Evolutionary conservation across 2,888 invertebrate genomes (phyloP).

Genomic region (Zeuzera pyrina): DNA sequence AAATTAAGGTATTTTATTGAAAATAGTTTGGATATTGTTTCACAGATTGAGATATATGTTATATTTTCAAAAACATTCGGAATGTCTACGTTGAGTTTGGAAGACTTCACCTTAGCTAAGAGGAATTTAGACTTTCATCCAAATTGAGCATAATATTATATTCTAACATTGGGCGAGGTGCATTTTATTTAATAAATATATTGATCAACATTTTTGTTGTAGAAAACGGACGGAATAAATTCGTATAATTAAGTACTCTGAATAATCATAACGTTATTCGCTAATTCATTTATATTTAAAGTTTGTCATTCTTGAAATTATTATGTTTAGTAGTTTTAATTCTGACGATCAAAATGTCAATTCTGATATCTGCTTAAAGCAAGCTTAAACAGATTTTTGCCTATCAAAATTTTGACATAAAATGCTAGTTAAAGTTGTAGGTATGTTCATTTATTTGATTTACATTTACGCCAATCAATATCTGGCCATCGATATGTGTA

Average conservation of each 20-base stretch:
- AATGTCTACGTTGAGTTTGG: slow-evolving; percentile 51
- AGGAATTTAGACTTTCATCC: neutral
- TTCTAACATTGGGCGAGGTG: neutral
- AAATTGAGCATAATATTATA: neutral
- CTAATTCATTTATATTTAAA: no score
- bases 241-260: slow-evolving; percentile 45
- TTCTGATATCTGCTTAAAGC: no score
- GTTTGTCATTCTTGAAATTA: no score
- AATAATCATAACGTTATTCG: no score
- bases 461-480: no score
- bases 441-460: no score
- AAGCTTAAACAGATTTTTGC: no score
- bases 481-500: no score
- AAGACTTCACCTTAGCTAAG: slow-evolving; percentile 37
- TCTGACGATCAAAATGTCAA: no score
- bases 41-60: slow-evolving; percentile 34
- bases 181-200: neutral
- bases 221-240: slow-evolving; percentile 61
- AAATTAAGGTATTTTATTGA: slow-evolving; percentile 65
- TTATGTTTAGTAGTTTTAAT: no score
- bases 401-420: no score
- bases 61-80: slow-evolving; percentile 26
- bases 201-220: neutral
- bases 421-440: no score
- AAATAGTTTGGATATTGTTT: slow-evolving; percentile 36